Conservation (phyloP, 2,113 vertebrate species). For the Tyto alba region DNA sequence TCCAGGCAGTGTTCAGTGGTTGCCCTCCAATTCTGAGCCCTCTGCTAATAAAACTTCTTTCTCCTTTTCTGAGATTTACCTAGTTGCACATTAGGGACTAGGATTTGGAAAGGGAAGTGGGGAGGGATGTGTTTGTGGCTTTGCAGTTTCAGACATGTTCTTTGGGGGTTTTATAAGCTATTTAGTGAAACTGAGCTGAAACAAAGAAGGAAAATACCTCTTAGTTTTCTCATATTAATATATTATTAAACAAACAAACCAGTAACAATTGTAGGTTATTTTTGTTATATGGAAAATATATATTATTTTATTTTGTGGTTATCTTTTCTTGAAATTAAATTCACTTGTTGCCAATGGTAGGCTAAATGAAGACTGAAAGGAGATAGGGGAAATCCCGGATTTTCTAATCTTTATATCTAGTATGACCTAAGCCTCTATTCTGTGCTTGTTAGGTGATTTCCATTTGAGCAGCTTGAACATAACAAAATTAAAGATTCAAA, state of each 20-base stretch:
- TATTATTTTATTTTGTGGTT: conserved; percentile 37
- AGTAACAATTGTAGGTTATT: conserved; percentile 4
- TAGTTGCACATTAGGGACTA: conserved; percentile 1
- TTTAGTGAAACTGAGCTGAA: conserved; percentile 29
- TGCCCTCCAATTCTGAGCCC: conserved; percentile 43
- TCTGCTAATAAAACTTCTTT: conserved; percentile 43
- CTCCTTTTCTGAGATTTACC: background rate
- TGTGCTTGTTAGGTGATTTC: conserved; percentile 19
- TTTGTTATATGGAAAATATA: background rate
- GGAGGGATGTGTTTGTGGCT: conserved; percentile 44
- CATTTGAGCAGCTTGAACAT: background rate
- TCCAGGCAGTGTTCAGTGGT: conserved; percentile 17
- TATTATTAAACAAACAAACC: conserved; percentile 31
- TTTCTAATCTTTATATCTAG: conserved; percentile 34
- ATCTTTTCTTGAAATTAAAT: conserved; percentile 1
- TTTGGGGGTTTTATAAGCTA: conserved; percentile 33
- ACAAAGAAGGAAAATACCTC: conserved; percentile 35
- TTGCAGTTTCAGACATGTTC: conserved; percentile 54
- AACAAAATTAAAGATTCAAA: background rate
- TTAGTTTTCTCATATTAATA: conserved; percentile 30
- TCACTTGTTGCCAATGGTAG: background rate
- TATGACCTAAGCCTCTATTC: background rate
- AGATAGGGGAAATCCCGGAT: conserved; percentile 14
- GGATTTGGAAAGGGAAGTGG: conserved; percentile 10
- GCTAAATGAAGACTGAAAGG: background rate